A percentile compares a stretch with the other conserved stretches of the same genome.
phyloP scores from a whole-genome alignment of 2,113 vertebrate species.

The Cephalopholis sonnerati region DNA sequence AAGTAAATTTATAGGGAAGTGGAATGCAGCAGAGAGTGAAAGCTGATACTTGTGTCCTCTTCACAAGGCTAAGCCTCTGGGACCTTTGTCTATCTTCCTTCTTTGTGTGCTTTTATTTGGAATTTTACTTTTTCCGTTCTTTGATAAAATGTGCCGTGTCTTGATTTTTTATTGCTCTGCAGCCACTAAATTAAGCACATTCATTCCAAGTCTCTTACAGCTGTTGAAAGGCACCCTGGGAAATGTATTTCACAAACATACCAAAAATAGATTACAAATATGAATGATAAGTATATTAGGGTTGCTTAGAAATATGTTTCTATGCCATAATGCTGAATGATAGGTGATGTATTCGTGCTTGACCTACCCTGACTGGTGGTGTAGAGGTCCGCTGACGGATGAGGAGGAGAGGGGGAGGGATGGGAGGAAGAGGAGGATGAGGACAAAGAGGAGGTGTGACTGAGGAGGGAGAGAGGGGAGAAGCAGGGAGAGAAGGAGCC shows the following conservation, averaged over 20 bases:
- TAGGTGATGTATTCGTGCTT: background rate
- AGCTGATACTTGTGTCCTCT: background rate
- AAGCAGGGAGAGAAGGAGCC: conserved; percentile 95
- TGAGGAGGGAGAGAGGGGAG: conserved; percentile 90
- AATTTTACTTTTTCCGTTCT: background rate
- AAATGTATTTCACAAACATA: no score
- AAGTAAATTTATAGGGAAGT: conserved; percentile 35
- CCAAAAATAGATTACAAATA: no score
- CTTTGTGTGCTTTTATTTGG: background rate
- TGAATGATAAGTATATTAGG: no score
- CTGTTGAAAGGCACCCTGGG: no score
- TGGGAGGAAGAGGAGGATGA: conserved; percentile 74
- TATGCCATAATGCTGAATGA: no score
- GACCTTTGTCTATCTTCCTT: no score
- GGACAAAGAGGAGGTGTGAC: conserved; percentile 60
- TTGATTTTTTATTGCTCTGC: no score
- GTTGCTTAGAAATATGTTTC: no score
- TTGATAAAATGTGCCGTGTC: no score
- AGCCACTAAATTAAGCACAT: no score
- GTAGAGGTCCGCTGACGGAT: conserved; percentile 89
- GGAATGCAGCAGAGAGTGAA: background rate
- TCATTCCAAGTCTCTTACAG: no score
- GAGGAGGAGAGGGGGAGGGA: conserved; percentile 86
- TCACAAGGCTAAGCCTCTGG: background rate
- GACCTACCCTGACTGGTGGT: conserved; percentile 94